Percentiles rank a stretch among this genome's conserved stretches.
Conservation (phyloP, 2,888 invertebrate genomes). For the Noctua comes region DNA sequence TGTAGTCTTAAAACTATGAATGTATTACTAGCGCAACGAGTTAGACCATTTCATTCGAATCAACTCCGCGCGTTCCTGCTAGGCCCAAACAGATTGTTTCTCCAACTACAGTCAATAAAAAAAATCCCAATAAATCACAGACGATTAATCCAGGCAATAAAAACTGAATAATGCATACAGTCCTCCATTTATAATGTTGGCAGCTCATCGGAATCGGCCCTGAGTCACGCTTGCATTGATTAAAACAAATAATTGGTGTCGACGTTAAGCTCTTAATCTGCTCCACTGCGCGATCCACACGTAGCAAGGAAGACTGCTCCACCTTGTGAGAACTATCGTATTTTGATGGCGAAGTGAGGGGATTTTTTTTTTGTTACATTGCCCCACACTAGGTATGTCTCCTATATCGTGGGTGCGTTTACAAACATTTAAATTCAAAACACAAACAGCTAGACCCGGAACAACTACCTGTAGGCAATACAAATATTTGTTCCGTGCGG, state of each 20-base stretch:
- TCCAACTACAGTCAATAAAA: neutral
- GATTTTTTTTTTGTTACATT: too few species aligned
- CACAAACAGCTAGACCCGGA: too few species aligned
- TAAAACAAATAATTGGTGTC: slow-evolving; percentile 71
- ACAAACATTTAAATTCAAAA: too few species aligned
- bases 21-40: too few species aligned
- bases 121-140: neutral
- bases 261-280: slow-evolving; percentile 64
- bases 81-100: neutral
- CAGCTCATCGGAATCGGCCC: slow-evolving; percentile 48
- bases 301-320: slow-evolving; percentile 44
- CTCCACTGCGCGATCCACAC: slow-evolving; percentile 57
- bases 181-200: slow-evolving; percentile 30
- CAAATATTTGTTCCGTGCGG: too few species aligned
- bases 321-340: slow-evolving; percentile 39
- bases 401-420: too few species aligned
- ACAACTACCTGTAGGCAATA: too few species aligned
- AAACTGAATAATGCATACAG: slow-evolving; percentile 42
- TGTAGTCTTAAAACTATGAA: neutral
- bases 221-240: slow-evolving; percentile 66
- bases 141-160: slow-evolving; percentile 21
- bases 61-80: neutral
- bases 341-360: neutral
- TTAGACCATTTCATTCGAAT: neutral
- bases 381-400: too few species aligned